Conservation (phyloP, 1,140 invertebrate genomes). For the Procambarus clarkii region DNA sequence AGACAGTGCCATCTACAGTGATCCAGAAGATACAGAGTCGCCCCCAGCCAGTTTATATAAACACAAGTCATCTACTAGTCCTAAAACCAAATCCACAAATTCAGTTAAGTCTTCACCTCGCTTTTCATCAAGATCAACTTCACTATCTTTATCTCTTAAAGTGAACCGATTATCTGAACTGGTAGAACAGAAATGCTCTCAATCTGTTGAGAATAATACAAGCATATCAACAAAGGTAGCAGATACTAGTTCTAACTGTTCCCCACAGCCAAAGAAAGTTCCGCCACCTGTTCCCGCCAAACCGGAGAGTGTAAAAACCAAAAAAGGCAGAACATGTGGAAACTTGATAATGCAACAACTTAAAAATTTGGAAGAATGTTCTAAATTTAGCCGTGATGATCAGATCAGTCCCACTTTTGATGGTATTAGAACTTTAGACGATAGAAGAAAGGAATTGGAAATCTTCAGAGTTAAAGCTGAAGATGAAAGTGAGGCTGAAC, state of each 20-base stretch:
- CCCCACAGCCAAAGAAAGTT: conserved; percentile 44
- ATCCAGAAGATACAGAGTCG: conserved; percentile 79
- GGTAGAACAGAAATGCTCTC: background rate
- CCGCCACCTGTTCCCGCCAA: conserved; percentile 71
- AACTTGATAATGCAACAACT: conserved; percentile 62
- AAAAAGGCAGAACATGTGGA: conserved; percentile 57
- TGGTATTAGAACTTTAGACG: conserved; percentile 55
- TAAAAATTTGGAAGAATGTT: conserved; percentile 67
- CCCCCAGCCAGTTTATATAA: conserved; percentile 39
- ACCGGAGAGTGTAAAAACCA: conserved; percentile 49
- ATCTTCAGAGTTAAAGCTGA: conserved; percentile 27
- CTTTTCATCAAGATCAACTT: background rate
- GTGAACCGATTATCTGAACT: background rate
- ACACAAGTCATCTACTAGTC: conserved; percentile 31
- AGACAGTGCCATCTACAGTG: conserved; percentile 90
- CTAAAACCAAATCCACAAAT: conserved; percentile 19
- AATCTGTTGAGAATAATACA: background rate
- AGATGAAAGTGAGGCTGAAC: background rate
- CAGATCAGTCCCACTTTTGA: conserved; percentile 36
- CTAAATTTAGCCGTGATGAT: conserved; percentile 32
- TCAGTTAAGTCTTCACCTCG: conserved; percentile 28
- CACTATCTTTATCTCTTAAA: conserved; percentile 1
- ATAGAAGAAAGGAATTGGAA: conserved; percentile 60
- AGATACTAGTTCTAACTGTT: background rate
- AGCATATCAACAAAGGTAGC: background rate